Evolutionary conservation across 2,113 vertebrate species (phyloP).

Genomic region (Steatornis caripensis): DNA sequence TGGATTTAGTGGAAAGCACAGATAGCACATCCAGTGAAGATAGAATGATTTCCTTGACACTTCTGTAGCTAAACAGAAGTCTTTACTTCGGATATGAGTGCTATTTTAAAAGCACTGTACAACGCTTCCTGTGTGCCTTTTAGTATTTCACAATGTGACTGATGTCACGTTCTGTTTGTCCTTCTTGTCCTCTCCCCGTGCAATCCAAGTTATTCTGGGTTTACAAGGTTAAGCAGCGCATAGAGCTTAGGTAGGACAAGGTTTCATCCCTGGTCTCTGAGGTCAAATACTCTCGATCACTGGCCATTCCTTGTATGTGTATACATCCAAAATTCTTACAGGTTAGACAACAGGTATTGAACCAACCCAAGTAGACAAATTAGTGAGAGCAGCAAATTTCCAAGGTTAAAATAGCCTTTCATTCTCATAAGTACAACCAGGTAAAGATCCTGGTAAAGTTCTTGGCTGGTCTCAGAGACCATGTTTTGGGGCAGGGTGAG

Average conservation of each 20-base stretch:
- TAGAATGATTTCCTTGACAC: slow-evolving; percentile 32
- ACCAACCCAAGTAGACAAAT: neutral
- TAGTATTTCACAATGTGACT: neutral
- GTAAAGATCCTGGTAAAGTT: neutral
- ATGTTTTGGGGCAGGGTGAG: neutral
- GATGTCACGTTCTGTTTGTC: neutral
- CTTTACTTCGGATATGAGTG: neutral
- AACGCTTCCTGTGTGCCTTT: neutral
- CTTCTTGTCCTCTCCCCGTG: neutral
- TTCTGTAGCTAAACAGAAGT: slow-evolving; percentile 11
- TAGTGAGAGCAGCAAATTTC: neutral
- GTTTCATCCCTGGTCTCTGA: neutral
- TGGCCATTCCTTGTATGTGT: neutral
- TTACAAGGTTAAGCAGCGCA: neutral
- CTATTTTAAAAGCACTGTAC: slow-evolving; percentile 5
- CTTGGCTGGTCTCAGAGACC: neutral
- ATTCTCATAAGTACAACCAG: neutral
- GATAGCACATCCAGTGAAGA: slow-evolving; percentile 1
- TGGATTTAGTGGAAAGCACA: slow-evolving; percentile 18
- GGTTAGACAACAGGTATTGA: neutral
- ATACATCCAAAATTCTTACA: neutral
- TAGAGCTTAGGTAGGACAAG: neutral
- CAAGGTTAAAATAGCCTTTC: neutral
- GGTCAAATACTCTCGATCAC: neutral
- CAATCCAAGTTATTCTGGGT: neutral